Base-by-base conservation (phyloP, 2,888 invertebrate species). In the Hoplodrina ambigua region DNA sequence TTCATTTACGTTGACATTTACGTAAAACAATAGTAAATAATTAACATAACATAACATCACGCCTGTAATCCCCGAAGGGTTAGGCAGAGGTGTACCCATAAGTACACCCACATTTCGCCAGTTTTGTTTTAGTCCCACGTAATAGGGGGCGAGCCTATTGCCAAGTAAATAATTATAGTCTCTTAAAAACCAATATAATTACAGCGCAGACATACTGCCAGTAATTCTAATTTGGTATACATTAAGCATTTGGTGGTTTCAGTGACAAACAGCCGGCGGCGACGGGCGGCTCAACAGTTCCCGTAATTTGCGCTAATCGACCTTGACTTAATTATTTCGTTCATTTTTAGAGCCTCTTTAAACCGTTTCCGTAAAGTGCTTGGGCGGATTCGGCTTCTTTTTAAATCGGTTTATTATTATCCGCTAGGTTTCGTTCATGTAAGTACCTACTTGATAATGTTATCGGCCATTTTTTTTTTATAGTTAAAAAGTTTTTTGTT, bases 221-320 rank as follows among this genome's bases (percentile, higher is more conserved):
- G 44, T 52, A 58, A 53, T 54, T 64, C 56, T 68, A 64, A 68
- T 73, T 65, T 13, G 0, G 54, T 60, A 25, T 15, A 50, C n/a
- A 77, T 76, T 59, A 67, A 55, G 17, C 41, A 73, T 68, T 73
- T 52, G 7, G n/a, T 0, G 46, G 41, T 13, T 49, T 67, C 50
- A 17, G 64, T 70, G 80, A 76, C 64, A 67, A 69, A 69, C 70
- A 58, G 64, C 13, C 61, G 60, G n/a, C 56, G 53, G 17, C 37
- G 37, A 8, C 37, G 37, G 37, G 37, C 50, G 15, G 15, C 58
- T 62, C 30, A 37, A 69, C 62, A 59, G n/a, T 20, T 8, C 20
- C 57, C 69, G 25, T 73, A 76, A 75, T 75, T 76, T 61, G 52
- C 17, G 44, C 54, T 80, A 80, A 81, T 81, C 73, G 77, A 46